Percentiles rank a stretch among this genome's conserved stretches.
These are phyloP conservation scores for Steromphala cineraria DNA, from an alignment of 2,888 invertebrate genomes.

Conservation along the genomic window DNA sequence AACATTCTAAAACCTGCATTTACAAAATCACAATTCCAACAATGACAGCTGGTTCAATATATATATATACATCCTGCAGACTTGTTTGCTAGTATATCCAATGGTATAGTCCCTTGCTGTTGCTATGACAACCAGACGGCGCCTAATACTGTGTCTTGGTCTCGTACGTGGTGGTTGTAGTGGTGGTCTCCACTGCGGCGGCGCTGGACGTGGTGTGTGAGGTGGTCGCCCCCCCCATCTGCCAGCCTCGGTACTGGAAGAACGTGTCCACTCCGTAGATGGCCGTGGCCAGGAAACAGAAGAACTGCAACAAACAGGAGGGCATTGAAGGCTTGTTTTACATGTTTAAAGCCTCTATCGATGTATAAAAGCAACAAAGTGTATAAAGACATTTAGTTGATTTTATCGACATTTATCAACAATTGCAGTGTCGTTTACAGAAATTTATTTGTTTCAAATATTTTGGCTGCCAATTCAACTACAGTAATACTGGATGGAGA, in stretches of 20 bases:
- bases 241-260: conserved; percentile 67
- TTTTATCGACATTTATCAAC: too few species aligned
- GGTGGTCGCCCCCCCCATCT: conserved; percentile 41
- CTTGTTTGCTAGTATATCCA: too few species aligned
- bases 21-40: too few species aligned
- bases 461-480: too few species aligned
- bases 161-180: conserved; percentile 49
- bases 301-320: conserved; percentile 57
- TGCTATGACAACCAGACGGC: background rate
- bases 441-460: background rate
- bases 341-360: too few species aligned
- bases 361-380: too few species aligned
- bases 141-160: conserved; percentile 56
- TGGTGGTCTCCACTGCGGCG: conserved; percentile 56
- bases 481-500: too few species aligned
- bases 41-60: too few species aligned
- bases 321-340: too few species aligned
- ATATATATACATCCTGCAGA: too few species aligned
- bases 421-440: background rate
- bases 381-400: too few species aligned
- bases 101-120: background rate
- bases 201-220: conserved; percentile 32
- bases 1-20: too few species aligned
- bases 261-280: conserved; percentile 65
- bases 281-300: conserved; percentile 63